These are phyloP conservation scores for Burhinus bistriatus DNA, from an alignment of 2,113 vertebrate genomes.

Conservation along the genomic window DNA sequence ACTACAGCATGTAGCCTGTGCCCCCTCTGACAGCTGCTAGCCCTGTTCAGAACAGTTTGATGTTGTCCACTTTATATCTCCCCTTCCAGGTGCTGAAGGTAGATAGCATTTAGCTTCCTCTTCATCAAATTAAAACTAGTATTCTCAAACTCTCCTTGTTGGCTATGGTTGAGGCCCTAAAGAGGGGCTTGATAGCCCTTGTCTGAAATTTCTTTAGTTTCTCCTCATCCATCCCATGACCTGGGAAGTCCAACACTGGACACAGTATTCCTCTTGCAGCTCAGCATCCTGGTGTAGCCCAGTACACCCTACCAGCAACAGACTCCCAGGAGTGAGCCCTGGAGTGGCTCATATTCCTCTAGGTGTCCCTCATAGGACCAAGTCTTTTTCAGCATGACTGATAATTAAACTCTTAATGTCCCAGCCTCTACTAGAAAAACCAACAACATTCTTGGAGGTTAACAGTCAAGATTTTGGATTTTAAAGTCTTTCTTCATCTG, in stretches of 20 bases:
- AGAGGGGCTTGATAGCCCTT: background rate
- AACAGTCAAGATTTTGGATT: rapidly evolving
- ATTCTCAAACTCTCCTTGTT: background rate
- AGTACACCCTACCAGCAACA: background rate
- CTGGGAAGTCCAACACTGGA: background rate
- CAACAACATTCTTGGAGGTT: background rate
- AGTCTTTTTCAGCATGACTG: background rate
- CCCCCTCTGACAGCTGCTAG: background rate
- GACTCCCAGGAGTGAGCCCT: background rate
- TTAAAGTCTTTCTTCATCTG: background rate
- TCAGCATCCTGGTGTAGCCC: background rate
- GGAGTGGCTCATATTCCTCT: background rate
- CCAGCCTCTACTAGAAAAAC: background rate
- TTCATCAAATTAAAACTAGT: background rate
- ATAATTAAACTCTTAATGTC: background rate
- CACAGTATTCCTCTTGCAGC: background rate
- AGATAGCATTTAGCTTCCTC: background rate
- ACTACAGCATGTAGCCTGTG: background rate
- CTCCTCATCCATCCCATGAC: background rate
- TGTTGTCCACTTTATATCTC: background rate
- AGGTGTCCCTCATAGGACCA: background rate
- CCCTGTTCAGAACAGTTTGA: background rate
- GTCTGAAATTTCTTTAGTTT: background rate
- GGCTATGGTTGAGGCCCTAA: background rate
- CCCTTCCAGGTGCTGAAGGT: background rate